phyloP scores from a whole-genome alignment of 2,797 vertebrate genomes.

The Chrosomus eos region DNA sequence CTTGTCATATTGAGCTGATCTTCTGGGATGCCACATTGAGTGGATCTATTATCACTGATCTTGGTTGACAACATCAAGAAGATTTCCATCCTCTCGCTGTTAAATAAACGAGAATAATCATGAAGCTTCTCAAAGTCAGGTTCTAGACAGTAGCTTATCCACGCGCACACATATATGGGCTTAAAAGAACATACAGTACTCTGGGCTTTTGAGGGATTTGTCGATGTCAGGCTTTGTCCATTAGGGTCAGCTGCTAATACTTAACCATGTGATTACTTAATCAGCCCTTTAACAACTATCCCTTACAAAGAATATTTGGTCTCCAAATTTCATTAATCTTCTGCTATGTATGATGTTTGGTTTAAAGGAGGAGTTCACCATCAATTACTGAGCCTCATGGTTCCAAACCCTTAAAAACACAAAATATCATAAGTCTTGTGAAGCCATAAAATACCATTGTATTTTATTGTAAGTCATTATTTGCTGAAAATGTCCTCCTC shows the following conservation, averaged over 20 bases:
- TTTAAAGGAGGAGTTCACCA: not conserved
- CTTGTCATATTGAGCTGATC: not conserved
- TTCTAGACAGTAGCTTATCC: not conserved
- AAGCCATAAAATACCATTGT: not conserved
- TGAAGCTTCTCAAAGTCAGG: not conserved
- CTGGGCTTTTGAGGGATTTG: constrained; percentile 59
- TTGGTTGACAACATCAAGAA: not conserved
- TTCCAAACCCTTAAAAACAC: not conserved
- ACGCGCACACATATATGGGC: not conserved
- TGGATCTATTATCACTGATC: not conserved
- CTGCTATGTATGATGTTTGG: not conserved
- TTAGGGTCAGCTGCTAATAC: constrained; percentile 63
- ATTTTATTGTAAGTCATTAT: not conserved
- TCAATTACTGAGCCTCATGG: not conserved
- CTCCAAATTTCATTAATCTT: not conserved
- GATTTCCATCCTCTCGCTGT: not conserved
- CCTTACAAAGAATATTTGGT: not conserved
- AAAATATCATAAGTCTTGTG: not conserved
- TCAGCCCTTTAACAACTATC: constrained; percentile 24
- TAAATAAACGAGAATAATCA: not conserved
- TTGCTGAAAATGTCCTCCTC: not conserved
- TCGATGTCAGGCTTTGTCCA: constrained; percentile 54
- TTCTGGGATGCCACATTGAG: not conserved
- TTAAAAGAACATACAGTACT: constrained; percentile 27
- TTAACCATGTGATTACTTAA: constrained; percentile 61